Percentiles rank a stretch among this genome's conserved stretches.
phyloP scores from a whole-genome alignment of 2,888 invertebrate species.

The Polydrusus pterygomalis region DNA sequence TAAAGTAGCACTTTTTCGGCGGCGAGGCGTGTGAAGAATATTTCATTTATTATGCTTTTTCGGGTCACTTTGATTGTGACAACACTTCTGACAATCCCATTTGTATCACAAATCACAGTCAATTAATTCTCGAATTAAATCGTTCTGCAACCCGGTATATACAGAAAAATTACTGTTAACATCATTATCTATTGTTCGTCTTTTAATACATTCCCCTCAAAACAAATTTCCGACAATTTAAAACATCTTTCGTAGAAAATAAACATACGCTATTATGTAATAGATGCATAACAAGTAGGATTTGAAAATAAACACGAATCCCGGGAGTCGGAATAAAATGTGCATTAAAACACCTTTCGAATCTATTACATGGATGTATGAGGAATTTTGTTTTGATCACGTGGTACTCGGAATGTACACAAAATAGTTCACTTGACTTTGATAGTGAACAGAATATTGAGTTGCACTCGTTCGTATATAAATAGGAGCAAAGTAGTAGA shows the following conservation, averaged over 20 bases:
- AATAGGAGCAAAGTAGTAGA: not conserved
- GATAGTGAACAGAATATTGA: conserved; percentile 14
- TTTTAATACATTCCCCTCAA: not conserved
- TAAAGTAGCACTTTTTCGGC: too few relatives aligned
- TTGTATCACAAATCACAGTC: too few relatives aligned
- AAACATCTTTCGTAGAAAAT: not conserved
- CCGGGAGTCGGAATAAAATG: conserved; percentile 5
- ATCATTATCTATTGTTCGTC: too few relatives aligned
- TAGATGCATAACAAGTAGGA: conserved; percentile 12
- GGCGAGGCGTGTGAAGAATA: too few relatives aligned
- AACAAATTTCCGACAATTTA: not conserved
- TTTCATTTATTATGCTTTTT: too few relatives aligned
- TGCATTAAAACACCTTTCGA: not conserved
- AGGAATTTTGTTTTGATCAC: conserved; percentile 18
- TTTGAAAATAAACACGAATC: conserved; percentile 21
- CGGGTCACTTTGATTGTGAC: too few relatives aligned
- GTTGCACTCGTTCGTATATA: conserved; percentile 2
- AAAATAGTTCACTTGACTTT: conserved; percentile 21
- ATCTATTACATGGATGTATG: not conserved
- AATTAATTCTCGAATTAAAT: too few relatives aligned
- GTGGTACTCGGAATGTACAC: conserved; percentile 8
- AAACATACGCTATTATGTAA: not conserved
- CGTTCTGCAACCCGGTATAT: too few relatives aligned
- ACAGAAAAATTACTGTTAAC: too few relatives aligned
- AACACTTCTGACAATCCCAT: too few relatives aligned